phyloP scores from a whole-genome alignment of 2,888 invertebrate species.

The Phalangium opilio region DNA sequence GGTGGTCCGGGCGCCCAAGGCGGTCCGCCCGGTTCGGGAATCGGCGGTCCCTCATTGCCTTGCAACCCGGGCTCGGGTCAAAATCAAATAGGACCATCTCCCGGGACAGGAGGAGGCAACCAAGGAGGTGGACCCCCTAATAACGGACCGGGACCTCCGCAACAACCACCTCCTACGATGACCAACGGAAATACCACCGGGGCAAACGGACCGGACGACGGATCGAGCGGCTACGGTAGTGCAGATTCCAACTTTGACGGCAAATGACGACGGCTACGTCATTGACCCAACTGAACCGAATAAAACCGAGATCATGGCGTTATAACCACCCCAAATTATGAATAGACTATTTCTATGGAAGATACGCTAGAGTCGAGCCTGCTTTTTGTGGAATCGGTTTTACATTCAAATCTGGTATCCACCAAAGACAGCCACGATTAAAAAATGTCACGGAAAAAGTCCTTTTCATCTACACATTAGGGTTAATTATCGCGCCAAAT shows the following conservation, averaged over 20 bases:
- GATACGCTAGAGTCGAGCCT: too few species aligned
- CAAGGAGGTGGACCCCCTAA: neutral
- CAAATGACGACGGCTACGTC: constrained; percentile 13
- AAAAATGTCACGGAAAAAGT: too few species aligned
- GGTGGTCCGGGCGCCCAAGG: constrained; percentile 22
- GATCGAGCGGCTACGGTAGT: constrained; percentile 63
- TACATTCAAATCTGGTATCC: too few species aligned
- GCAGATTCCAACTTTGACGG: constrained; percentile 45
- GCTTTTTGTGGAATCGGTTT: too few species aligned
- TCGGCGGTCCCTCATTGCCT: constrained; percentile 53
- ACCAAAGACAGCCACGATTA: too few species aligned
- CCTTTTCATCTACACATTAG: too few species aligned
- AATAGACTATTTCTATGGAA: too few species aligned
- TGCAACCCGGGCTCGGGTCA: constrained; percentile 67
- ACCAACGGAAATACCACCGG: neutral
- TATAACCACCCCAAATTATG: too few species aligned
- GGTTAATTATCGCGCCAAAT: too few species aligned
- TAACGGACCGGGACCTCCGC: neutral
- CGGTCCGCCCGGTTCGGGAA: too few species aligned
- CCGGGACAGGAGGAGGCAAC: neutral
- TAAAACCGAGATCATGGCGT: too few species aligned
- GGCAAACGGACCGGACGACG: constrained; percentile 34
- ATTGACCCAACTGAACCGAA: too few species aligned
- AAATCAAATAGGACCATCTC: neutral
- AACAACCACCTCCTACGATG: neutral